Conservation (phyloP, 2,888 invertebrate species). For the Anthrax anthrax region DNA sequence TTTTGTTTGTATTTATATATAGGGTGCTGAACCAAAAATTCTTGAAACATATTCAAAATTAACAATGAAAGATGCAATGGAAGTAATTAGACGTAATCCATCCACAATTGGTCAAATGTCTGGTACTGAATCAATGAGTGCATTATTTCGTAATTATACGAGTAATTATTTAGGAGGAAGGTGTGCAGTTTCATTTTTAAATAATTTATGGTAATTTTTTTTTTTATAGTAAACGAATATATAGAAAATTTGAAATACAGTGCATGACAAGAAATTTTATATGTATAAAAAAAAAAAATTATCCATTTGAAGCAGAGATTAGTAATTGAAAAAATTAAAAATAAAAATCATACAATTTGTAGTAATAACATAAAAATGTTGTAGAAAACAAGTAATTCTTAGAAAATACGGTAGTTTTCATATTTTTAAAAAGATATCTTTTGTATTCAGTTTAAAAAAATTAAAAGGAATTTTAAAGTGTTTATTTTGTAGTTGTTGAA, state of each 20-base stretch:
- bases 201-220: too few species aligned
- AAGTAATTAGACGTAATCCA: slow-evolving; percentile 76
- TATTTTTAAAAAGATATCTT: too few species aligned
- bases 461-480: too few species aligned
- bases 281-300: slow-evolving; percentile 10
- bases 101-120: slow-evolving; percentile 78
- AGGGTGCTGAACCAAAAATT: slow-evolving; percentile 81
- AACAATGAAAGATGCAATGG: slow-evolving; percentile 87
- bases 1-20: slow-evolving; percentile 4
- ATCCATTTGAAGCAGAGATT: too few species aligned
- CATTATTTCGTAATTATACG: slow-evolving; percentile 79
- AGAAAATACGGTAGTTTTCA: too few species aligned
- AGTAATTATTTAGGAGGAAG: slow-evolving; percentile 71
- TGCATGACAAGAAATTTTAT: slow-evolving; percentile 17
- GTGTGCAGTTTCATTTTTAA: slow-evolving; percentile 44
- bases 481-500: too few species aligned
- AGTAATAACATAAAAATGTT: too few species aligned
- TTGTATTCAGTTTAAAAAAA: too few species aligned
- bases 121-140: slow-evolving; percentile 81
- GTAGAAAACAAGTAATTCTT: too few species aligned
- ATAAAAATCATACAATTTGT: too few species aligned
- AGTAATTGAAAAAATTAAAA: too few species aligned
- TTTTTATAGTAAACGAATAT: slow-evolving; percentile 44
- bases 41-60: slow-evolving; percentile 87
- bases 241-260: slow-evolving; percentile 17